Percentiles rank a stretch among this genome's conserved stretches.
Evolutionary conservation across 2,113 vertebrate species (phyloP).

Genomic region (Hydrolagus affinis): DNA sequence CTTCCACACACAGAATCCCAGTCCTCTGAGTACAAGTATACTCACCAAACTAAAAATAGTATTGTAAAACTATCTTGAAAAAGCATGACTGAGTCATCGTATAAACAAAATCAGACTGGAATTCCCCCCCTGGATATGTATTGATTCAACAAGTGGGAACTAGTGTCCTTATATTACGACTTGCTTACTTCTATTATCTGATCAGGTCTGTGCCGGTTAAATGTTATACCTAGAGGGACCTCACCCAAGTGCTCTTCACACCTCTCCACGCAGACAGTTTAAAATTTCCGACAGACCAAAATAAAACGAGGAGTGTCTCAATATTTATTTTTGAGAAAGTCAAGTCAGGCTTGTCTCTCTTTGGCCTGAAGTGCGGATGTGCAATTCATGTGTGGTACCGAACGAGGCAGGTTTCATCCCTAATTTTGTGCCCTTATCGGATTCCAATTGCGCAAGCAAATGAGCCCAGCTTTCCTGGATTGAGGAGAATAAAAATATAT

Average conservation of each 20-base stretch:
- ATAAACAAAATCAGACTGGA: neutral
- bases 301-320: too few species aligned
- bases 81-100: neutral
- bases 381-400: too few species aligned
- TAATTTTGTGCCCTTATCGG: too few species aligned
- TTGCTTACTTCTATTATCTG: neutral
- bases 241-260: neutral
- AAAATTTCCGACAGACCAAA: too few species aligned
- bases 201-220: neutral
- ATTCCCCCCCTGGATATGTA: neutral
- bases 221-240: neutral
- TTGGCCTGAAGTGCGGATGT: too few species aligned
- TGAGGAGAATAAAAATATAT: too few species aligned
- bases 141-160: neutral
- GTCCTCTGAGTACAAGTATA: neutral
- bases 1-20: neutral
- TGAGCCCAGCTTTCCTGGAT: too few species aligned
- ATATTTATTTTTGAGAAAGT: too few species aligned
- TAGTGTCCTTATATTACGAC: neutral
- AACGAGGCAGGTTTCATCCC: too few species aligned
- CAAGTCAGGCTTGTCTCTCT: too few species aligned
- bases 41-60: slow-evolving; percentile 17
- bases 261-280: too few species aligned
- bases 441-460: too few species aligned
- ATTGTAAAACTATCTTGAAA: slow-evolving; percentile 23